These are phyloP conservation scores for Pteruthius melanotis DNA, from an alignment of 2,113 vertebrate genomes.

Conservation along the genomic window DNA sequence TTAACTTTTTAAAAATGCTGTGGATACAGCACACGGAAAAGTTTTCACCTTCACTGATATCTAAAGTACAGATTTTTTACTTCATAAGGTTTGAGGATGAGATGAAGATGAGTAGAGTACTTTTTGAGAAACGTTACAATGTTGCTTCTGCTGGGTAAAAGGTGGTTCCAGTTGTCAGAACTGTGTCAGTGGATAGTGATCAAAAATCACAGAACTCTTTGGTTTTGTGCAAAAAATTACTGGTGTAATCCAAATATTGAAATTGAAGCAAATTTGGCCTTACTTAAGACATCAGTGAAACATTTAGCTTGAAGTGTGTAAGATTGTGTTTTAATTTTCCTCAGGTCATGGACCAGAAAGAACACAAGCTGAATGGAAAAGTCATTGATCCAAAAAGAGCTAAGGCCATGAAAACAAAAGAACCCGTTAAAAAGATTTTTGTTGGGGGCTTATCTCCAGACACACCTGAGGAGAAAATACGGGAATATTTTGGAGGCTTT, in stretches of 20 bases:
- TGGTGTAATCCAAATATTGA: background rate
- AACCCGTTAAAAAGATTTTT: constrained; percentile 98
- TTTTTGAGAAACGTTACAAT: background rate
- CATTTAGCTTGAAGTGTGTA: background rate
- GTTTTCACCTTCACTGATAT: background rate
- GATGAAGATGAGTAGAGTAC: background rate
- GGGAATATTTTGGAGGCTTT: constrained; percentile 93
- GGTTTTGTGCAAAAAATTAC: background rate
- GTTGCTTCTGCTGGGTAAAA: background rate
- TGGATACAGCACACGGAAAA: background rate
- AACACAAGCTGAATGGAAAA: constrained; percentile 98
- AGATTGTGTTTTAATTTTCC: background rate
- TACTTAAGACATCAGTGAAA: background rate
- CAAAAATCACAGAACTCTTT: background rate
- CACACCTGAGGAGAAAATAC: constrained; percentile 96
- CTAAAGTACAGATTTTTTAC: background rate
- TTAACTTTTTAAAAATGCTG: background rate
- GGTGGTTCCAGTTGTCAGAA: background rate
- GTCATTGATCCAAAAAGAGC: constrained; percentile 99
- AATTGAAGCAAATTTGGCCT: background rate
- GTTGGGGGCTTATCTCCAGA: constrained; percentile 97
- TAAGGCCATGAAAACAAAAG: constrained; percentile 99
- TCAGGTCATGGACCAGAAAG: constrained; percentile 94
- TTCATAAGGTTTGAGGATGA: background rate
- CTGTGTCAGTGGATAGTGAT: background rate